phyloP scores from a whole-genome alignment of 2,888 invertebrate species.

The Plusia festucae region DNA sequence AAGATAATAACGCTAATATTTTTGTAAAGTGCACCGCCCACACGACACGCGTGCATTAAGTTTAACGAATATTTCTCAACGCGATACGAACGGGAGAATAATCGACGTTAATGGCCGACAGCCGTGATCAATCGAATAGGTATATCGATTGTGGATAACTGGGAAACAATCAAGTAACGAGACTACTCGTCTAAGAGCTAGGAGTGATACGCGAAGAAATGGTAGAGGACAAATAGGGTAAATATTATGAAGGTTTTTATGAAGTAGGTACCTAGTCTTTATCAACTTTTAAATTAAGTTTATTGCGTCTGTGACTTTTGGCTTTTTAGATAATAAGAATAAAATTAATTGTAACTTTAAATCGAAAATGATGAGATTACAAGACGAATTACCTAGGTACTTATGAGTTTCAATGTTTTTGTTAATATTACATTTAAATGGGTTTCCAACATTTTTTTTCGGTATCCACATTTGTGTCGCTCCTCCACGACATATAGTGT shows the following conservation, averaged over 20 bases:
- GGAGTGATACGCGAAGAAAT: constrained; percentile 12
- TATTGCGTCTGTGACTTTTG: not conserved
- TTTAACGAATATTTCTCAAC: constrained; percentile 52
- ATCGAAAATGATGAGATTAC: not conserved
- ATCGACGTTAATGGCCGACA: constrained; percentile 24
- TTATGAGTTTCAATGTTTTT: not conserved
- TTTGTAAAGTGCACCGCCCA: constrained; percentile 39
- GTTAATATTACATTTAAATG: too few species aligned
- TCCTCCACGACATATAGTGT: not conserved
- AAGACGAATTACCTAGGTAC: not conserved
- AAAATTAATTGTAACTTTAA: not conserved
- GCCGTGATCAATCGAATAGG: constrained; percentile 48
- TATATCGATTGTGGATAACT: constrained; percentile 36
- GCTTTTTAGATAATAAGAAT: not conserved
- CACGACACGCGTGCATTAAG: constrained; percentile 36
- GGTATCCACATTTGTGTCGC: not conserved
- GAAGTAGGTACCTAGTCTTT: not conserved
- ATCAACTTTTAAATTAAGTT: not conserved
- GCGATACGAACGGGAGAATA: constrained; percentile 27
- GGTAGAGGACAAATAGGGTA: not conserved
- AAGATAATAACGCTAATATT: constrained; percentile 25
- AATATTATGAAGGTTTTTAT: not conserved
- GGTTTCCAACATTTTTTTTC: too few species aligned
- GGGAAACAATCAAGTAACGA: constrained; percentile 34
- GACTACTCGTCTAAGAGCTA: constrained; percentile 16